Conservation (phyloP, 2,797 vertebrate species). For the Natrix natrix region DNA sequence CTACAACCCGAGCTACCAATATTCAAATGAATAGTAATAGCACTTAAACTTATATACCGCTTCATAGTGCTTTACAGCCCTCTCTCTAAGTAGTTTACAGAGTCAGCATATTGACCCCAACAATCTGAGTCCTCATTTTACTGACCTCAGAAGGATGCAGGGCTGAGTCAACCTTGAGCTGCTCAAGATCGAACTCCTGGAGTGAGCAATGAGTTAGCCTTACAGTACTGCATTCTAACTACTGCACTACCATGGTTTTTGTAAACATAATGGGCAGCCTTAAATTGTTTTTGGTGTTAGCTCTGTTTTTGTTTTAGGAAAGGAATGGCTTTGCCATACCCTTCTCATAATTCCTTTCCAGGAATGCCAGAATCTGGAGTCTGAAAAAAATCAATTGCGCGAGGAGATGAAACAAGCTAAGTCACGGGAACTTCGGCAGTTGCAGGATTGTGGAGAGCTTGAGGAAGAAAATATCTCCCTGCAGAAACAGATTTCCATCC, state of each 20-base stretch:
- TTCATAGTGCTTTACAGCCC: neutral
- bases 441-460: constrained; percentile 82
- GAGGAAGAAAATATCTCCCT: constrained; percentile 86
- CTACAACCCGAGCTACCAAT: neutral
- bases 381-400: constrained; percentile 75
- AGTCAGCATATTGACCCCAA: neutral
- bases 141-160: neutral
- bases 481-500: constrained; percentile 83
- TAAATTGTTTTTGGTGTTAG: neutral
- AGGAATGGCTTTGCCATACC: neutral
- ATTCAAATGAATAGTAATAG: neutral
- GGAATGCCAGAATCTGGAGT: constrained; percentile 79
- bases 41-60: too few species aligned
- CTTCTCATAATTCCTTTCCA: neutral
- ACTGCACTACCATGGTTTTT: neutral
- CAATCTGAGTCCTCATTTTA: neutral
- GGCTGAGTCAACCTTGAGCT: neutral
- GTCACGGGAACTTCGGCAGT: constrained; percentile 76
- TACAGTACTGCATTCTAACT: too few species aligned
- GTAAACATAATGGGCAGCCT: neutral
- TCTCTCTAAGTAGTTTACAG: neutral
- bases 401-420: constrained; percentile 84
- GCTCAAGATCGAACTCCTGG: neutral
- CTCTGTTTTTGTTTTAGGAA: neutral
- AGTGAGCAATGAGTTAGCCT: neutral